Evolutionary conservation across 2,113 vertebrate species (phyloP), one percentile per base, ranked within the genome.

Genomic region (Aldabrachelys gigantea): DNA sequence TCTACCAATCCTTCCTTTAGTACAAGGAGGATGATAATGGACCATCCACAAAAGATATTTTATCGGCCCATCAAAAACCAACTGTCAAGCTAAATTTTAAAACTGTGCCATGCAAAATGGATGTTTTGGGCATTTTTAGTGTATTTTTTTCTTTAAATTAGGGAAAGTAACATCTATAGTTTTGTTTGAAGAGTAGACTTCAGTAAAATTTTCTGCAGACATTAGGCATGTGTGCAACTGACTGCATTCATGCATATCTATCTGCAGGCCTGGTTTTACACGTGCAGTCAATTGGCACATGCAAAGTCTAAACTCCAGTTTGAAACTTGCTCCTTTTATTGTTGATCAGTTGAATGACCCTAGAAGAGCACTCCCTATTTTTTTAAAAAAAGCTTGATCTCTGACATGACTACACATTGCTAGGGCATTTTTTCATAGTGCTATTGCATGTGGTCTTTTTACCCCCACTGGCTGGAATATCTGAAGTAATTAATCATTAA

Each of bases 61-160:
- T 2, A 5, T 76, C 7, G 50, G 35, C 17, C 14, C 25, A 0
- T 6, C 10, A 5, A 1, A 1, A 1, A 1, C 22, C 4, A 0
- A 0, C 5, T 11, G 31, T 72, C 72, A 50, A 72, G 10, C 19
- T 41, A 10, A 13, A 25, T 78, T 27, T 24, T 47, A 78, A 53
- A 35, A 59, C 54, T 10, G 31, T 62, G 35, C 52, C 87, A 62
- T 59, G 22, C 76, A n/a, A 3, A 19, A 7, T 5, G 65, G 17
- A 17, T n/a, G 35, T 38, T n/a, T 35, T 19, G 35, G 35, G 65
- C 35, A 72, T 72, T 72, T 50, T 50, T 29, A 13, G 0, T 16
- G 19, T 25, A 1, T 2, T 3, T 38, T 19, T 5, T 35, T 44
- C 44, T 2, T 0, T 5, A 85, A 82, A 47, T 5, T 3, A 1